Evolutionary conservation across 2,888 invertebrate genomes (phyloP), one percentile per base, ranked within the genome.

Genomic region (Cryptosula pallasiana): DNA sequence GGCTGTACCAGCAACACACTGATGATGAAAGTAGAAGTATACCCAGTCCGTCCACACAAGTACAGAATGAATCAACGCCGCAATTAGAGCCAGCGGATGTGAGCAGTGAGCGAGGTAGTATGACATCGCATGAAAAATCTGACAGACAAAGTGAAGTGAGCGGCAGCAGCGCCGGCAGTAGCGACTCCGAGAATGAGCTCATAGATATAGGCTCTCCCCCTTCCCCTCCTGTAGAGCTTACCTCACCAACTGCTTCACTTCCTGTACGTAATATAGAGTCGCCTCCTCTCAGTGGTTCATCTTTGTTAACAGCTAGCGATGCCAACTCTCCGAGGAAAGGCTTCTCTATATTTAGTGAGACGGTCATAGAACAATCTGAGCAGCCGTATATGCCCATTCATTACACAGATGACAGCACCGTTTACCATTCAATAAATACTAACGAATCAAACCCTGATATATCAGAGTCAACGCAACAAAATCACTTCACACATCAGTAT

Each of bases 201-300:
- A 63, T 63, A 63, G 63, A 63, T 34, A 63, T 63, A 25, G 63
- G 63, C 5, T 63, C 63, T 25, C 63, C 63, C 2, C 34, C n/a
- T 27, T 25, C 63, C n/a, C 63, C 63, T 27, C 63, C 63, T 9
- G 20, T 20, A 45, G 45, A 45, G 9, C 45, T 13, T 45, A 45
- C 45, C 45, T 45, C 45, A 13, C 45, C 45, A 20, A 20, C 20
- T 5, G 20, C 20, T 45, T 63, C 63, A 13, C 27, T 13, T 27
- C 3, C 27, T 32, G 1, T 16, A 29, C 63, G 32, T 29, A 9
- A 13, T 13, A n/a, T 32, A 3, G 25, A 20, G 16, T 25, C 32
- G 9, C 20, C 63, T 63, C 63, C n/a, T 34, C 3, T 5, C 13
- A 20, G 20, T 9, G 29, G 29, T 29, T 5, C 32, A 1, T 29